Base-by-base conservation (phyloP, 1,140 invertebrate species). In the Tachypleus tridentatus region DNA sequence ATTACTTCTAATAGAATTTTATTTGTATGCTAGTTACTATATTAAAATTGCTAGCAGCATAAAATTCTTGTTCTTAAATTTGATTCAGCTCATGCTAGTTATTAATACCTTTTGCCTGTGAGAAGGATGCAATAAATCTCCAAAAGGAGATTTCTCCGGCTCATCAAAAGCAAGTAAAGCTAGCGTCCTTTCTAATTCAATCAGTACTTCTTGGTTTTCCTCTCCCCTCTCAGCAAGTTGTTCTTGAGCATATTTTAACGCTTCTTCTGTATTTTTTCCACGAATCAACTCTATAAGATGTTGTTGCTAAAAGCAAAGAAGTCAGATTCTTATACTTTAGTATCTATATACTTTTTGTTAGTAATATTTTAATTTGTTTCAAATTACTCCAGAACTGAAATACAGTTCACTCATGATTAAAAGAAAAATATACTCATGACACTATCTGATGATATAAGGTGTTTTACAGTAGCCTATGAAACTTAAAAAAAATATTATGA, bases 101-200 rank as follows among this genome's bases (percentile, higher is more conserved):
- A 29, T 29, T 29, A 29, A 29, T 29, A 29, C 91, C 83, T 97
- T 97, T 79, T 98, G 92, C 71, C 93, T 82, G 74, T 97, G 92
- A 50, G 91, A 88, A 4, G 88, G 85, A 71, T 93, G 86, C n/a
- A 99, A 78, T 10, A 99, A 80, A 77, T 98, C 93, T 56, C 91
- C 88, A 79, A 97, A 98, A 0, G 96, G 96, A 67, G 92, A 96
- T 61, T 85, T 86, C 70, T 91, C 86, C 1, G 96, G 96, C 72
- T 98, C 91, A 65, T 98, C 95, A 78, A 99, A 99, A 6, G 96
- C 97, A 7, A 99, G 77, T 10, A 99, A 78, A 0, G 96, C 94
- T 53, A 98, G 78, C 0, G 96, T 98, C 67, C 94, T 73, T 72
- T 85, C 83, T 51, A 85, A 72, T 70, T 84, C 81, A 29, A 76